phyloP scores from a whole-genome alignment of 2,113 vertebrate genomes.

The Oncorhynchus nerka region DNA sequence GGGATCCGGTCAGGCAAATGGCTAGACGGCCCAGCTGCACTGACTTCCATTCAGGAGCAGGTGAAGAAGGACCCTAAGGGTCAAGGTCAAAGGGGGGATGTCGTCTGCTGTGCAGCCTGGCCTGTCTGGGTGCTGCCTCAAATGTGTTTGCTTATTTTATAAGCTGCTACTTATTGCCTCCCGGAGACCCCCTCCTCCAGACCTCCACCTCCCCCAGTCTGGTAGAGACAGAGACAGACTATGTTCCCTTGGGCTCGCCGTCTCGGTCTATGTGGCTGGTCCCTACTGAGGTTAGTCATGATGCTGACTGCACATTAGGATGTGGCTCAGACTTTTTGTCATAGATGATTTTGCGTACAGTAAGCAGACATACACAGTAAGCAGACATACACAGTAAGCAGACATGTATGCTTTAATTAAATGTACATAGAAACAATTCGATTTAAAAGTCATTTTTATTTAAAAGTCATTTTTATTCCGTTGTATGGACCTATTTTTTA shows the following conservation, averaged over 20 bases:
- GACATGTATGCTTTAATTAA: too few species aligned
- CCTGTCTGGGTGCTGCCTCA: constrained; percentile 50
- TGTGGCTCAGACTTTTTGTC: constrained; percentile 29
- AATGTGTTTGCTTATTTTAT: constrained; percentile 69
- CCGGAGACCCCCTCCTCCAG: constrained; percentile 18
- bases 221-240: background rate
- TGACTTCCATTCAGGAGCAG: constrained; percentile 72
- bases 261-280: constrained; percentile 41
- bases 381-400: too few species aligned
- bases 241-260: background rate
- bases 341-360: background rate
- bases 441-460: too few species aligned
- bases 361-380: too few species aligned
- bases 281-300: constrained; percentile 61
- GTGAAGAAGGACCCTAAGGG: constrained; percentile 71
- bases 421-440: too few species aligned
- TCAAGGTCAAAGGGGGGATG: constrained; percentile 79
- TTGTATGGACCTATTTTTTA: too few species aligned
- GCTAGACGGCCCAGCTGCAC: constrained; percentile 81
- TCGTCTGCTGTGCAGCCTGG: constrained; percentile 47
- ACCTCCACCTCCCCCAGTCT: constrained; percentile 23
- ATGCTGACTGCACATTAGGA: constrained; percentile 64
- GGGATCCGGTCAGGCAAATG: constrained; percentile 61
- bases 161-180: constrained; percentile 67
- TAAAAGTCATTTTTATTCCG: too few species aligned